Percentiles rank a stretch among this genome's conserved stretches.
Conservation (phyloP, 2,113 vertebrate species). For the Rhea pennata region DNA sequence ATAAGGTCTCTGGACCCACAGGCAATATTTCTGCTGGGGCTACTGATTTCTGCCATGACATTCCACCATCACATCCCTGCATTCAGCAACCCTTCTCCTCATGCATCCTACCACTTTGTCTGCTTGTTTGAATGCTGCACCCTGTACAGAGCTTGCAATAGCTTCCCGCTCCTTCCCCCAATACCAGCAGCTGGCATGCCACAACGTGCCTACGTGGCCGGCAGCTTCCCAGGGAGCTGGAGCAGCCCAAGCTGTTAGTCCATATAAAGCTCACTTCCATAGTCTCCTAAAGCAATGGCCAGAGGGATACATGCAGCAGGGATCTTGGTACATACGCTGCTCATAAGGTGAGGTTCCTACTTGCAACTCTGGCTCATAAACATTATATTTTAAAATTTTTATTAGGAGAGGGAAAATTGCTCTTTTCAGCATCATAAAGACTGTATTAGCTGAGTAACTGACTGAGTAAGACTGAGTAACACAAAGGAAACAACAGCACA, state of each 20-base stretch:
- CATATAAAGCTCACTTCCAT: not conserved
- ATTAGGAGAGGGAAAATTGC: not conserved
- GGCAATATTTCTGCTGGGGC: not conserved
- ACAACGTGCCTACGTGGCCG: not conserved
- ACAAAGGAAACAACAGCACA: not conserved
- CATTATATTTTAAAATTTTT: not conserved
- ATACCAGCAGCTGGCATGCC: not conserved
- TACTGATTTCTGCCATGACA: too few relatives aligned
- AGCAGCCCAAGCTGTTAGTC: too few relatives aligned
- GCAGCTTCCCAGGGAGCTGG: not conserved
- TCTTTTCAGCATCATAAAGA: not conserved
- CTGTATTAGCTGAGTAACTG: not conserved
- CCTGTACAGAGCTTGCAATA: not conserved
- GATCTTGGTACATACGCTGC: too few relatives aligned
- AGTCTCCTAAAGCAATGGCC: not conserved
- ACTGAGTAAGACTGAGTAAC: not conserved
- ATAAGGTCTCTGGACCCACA: not conserved
- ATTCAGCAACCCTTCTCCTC: too few relatives aligned
- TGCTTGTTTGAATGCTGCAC: not conserved
- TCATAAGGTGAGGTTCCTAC: too few relatives aligned
- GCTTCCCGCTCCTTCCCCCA: too few relatives aligned
- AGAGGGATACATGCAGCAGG: too few relatives aligned
- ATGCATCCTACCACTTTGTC: not conserved
- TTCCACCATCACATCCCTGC: not conserved
- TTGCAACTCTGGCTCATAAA: too few relatives aligned